phyloP scores from a whole-genome alignment of 2,888 invertebrate genomes.

The Diogma glabrata region DNA sequence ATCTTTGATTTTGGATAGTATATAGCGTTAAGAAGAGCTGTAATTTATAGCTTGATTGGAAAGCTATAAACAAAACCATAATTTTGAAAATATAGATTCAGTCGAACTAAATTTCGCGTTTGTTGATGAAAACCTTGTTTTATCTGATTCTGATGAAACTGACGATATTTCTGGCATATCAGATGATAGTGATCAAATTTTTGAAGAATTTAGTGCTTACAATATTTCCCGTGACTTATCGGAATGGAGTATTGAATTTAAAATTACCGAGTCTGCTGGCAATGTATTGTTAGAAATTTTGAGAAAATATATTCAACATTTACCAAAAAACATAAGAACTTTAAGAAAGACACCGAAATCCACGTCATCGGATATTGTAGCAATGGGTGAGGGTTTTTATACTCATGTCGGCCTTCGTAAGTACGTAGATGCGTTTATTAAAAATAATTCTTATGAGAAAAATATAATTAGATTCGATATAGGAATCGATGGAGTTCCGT shows the following conservation, averaged over 20 bases:
- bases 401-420: too few relatives aligned
- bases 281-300: background rate
- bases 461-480: too few relatives aligned
- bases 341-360: background rate
- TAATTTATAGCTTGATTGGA: too few relatives aligned
- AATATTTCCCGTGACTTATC: background rate
- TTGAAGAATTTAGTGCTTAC: too few relatives aligned
- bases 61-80: too few relatives aligned
- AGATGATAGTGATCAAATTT: too few relatives aligned
- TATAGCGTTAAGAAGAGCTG: too few relatives aligned
- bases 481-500: too few relatives aligned
- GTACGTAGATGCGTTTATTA: too few relatives aligned
- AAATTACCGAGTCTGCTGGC: background rate
- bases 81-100: background rate
- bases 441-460: too few relatives aligned
- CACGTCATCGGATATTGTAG: background rate
- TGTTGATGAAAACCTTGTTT: conserved; percentile 1
- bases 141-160: conserved; percentile 1
- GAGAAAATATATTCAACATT: background rate
- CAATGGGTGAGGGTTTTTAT: background rate
- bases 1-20: too few relatives aligned
- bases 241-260: background rate
- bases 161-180: background rate
- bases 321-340: too few relatives aligned
- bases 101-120: background rate